Evolutionary conservation across 2,888 invertebrate species (phyloP), one percentile per base, ranked within the genome.

Genomic region (Meandrusa payeni): DNA sequence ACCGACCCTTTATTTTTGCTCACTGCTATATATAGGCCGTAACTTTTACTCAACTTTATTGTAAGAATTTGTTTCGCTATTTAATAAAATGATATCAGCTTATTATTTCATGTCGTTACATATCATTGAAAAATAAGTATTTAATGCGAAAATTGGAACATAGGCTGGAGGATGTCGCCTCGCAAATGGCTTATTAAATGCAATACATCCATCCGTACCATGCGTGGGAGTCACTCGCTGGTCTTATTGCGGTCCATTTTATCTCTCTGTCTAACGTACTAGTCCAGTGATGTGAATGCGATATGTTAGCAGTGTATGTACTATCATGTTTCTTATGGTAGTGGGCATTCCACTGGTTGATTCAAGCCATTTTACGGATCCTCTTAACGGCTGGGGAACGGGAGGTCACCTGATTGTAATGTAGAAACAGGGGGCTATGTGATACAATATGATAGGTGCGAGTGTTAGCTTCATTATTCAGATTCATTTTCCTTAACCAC

Each of bases 151-250:
- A 37, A 43, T 37, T 37, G 31, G 23, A 31, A 31, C 31, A 13
- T 37, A 24, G 37, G 37, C 29, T 20, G 9, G 31, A 37, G 42
- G 42, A 43, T 31, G 42, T 42, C 41, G 34, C 22, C 13, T 37
- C 17, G 29, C 42, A 31, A 41, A 43, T 26, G 24, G 33, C 28
- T 47, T 27, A 50, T 50, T 50, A 47, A 33, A 50, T 33, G 47
- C 33, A 40, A 47, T 50, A 37, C 42, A 40, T 45, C 50, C 41
- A 47, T 32, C 47, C 45, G 23, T 40, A 37, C 46, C 34, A 41
- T 20, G 42, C 39, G 47, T 44, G 49, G 44, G 42, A 44, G 7
- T 13, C 26, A 19, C 20, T 5, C 9, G 6, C 12, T 32, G 6
- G 12, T 27, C 7, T 22, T 6, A n/a, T 20, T 12, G 4, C 6